These are phyloP conservation scores for Anarhynchus alexandrinus DNA, from an alignment of 2,113 vertebrate species.

Conservation along the genomic window DNA sequence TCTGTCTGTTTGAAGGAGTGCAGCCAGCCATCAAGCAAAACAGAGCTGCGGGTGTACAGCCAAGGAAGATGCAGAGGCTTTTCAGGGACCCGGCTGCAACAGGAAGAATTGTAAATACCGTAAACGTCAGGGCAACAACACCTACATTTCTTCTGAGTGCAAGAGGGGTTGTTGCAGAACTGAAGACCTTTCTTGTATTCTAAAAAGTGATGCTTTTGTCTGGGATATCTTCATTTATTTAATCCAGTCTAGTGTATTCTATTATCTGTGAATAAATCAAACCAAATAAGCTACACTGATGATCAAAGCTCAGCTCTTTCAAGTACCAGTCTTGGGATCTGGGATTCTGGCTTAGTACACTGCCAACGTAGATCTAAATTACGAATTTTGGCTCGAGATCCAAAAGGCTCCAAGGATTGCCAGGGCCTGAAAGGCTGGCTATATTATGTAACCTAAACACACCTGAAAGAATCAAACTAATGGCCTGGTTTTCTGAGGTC, in stretches of 20 bases:
- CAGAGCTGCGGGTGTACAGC: background rate
- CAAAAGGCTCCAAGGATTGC: background rate
- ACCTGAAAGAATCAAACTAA: background rate
- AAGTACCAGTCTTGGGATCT: background rate
- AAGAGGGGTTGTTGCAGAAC: background rate
- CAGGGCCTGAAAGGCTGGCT: background rate
- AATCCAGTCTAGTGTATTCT: background rate
- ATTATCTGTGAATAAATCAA: background rate
- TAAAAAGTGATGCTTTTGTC: background rate
- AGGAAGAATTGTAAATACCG: background rate
- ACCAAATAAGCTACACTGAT: background rate
- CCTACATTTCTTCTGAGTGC: background rate
- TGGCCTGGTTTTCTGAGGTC: background rate
- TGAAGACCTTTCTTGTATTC: background rate
- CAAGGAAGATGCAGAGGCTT: background rate
- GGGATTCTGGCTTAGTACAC: background rate
- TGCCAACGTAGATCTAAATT: background rate
- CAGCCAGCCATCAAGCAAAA: background rate
- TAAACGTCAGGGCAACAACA: background rate
- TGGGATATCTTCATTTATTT: background rate
- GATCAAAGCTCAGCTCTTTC: background rate
- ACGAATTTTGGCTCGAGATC: background rate
- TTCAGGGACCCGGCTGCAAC: background rate
- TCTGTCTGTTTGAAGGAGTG: background rate
- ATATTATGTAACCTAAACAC: background rate